Conservation (phyloP, 1,140 invertebrate species). For the Aphidius ervi region DNA sequence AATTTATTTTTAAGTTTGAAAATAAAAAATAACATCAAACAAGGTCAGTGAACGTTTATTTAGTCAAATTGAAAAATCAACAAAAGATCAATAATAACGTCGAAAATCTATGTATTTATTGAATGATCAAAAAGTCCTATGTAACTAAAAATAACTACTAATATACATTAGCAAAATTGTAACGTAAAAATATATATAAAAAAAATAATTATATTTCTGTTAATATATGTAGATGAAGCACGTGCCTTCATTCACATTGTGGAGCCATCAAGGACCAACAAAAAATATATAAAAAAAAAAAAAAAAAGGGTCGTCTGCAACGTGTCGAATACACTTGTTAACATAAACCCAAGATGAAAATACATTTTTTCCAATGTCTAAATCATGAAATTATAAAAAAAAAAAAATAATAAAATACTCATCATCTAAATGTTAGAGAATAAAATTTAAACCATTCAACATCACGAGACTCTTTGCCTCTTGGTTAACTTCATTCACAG, state of each 20-base stretch:
- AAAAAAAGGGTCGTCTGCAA: constrained; percentile 9
- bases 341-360: constrained; percentile 16
- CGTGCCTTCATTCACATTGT: background rate
- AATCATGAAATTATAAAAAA: background rate
- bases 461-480: too few relatives aligned
- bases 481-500: constrained; percentile 19
- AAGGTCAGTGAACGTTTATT: too few relatives aligned
- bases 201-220: background rate
- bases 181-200: background rate
- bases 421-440: too few relatives aligned
- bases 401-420: too few relatives aligned
- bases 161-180: too few relatives aligned
- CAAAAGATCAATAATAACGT: too few relatives aligned
- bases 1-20: too few relatives aligned
- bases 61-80: too few relatives aligned
- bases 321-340: constrained; percentile 11
- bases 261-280: background rate
- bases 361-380: constrained; percentile 15
- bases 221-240: background rate
- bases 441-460: background rate
- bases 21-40: too few relatives aligned
- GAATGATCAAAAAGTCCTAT: background rate
- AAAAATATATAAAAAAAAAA: constrained; percentile 1
- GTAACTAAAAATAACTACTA: background rate
- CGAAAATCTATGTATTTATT: too few relatives aligned